Evolutionary conservation across 2,797 vertebrate species (phyloP).

Genomic region (Gallinago solitaria): DNA sequence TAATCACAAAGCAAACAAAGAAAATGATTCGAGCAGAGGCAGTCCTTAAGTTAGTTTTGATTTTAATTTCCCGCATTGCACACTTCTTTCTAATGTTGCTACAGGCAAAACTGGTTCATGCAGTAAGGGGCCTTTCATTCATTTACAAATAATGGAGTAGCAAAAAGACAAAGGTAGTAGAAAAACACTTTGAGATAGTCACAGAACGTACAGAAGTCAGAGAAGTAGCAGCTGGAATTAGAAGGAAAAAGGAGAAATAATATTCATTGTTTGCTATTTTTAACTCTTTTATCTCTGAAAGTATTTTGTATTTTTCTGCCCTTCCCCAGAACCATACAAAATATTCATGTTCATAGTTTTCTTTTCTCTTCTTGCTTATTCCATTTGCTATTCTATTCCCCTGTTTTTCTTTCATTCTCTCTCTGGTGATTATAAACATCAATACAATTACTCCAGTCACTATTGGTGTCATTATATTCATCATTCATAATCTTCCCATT

Average conservation of each 20-base stretch:
- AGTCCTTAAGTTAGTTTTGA: not conserved
- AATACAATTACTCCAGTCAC: not conserved
- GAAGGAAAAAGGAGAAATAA: not conserved
- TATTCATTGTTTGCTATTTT: not conserved
- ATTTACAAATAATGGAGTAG: not conserved
- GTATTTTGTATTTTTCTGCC: not conserved
- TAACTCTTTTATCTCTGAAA: not conserved
- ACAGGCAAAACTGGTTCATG: not conserved
- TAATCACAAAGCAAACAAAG: not conserved
- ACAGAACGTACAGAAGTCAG: not conserved
- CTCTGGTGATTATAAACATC: not conserved
- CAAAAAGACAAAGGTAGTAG: not conserved
- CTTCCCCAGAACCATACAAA: not conserved
- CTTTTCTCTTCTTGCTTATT: not conserved
- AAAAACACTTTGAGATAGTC: not conserved
- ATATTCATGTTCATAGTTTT: not conserved
- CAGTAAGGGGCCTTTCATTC: not conserved
- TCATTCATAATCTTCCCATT: not conserved
- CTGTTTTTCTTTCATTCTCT: not conserved
- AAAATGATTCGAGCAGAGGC: not conserved
- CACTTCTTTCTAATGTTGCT: not conserved
- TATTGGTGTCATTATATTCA: not conserved
- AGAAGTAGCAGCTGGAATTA: not conserved
- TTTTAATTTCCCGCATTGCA: not conserved
- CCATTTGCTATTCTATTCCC: not conserved